Base-by-base conservation (phyloP, 1,140 invertebrate genomes). In the Monomorium pharaonis region DNA sequence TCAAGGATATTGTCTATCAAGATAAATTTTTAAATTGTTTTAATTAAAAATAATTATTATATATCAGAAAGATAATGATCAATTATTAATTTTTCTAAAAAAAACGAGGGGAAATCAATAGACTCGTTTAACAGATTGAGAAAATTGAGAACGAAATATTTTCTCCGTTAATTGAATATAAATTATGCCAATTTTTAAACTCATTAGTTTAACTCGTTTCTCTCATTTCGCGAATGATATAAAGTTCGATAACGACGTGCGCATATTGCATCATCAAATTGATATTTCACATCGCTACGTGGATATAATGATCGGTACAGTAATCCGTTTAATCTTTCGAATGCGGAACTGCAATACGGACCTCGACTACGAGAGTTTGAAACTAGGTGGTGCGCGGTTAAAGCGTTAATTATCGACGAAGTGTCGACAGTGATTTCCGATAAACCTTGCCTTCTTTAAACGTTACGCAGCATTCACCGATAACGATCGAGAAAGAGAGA, bases 401-500 rank as follows among this genome's bases (percentile, higher is more conserved):
- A 54, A 80, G 44, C 67, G n/a, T 42, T 83, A 63, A 83, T 83
- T 83, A 83, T 83, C 51, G 80, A 14, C 12, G 10, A 83, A 83
- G 37, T 67, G 62, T 69, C 76, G 30, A 24, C 69, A 27, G 37
- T 56, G 37, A 72, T 70, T 54, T 24, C 44, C 51, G 30, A 56
- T 62, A 69, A 85, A 83, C 44, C 62, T 65, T 47, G 42, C 70
- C 56, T 42, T 42, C 42, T 30, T 30, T 54, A 44, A 86, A 49
- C 60, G 27, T 44, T 69, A 27, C 24, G 54, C 44, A 4, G 2
- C 54, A 42, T 42, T 67, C 69, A 1, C 18, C 30, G 16, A 49
- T 70, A 80, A 60, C 42, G 88, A 89, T 87, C 80, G 18, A 44
- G 58, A 70, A 63, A 49, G 86, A 87, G n/a, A n/a, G n/a, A n/a